Conservation (phyloP, 2,888 invertebrate genomes). For the Acleris emargana region DNA sequence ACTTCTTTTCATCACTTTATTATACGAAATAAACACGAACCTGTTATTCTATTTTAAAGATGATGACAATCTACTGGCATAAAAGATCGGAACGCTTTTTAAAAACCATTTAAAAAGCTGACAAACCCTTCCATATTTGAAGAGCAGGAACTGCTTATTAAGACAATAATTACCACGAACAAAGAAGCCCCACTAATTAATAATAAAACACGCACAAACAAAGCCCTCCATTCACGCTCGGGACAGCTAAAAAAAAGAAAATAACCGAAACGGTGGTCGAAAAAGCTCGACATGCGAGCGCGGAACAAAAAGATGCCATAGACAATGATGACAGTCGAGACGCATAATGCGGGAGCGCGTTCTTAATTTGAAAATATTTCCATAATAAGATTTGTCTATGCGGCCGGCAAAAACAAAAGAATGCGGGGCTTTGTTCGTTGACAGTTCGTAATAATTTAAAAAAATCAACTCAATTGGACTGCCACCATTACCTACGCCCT, state of each 20-base stretch:
- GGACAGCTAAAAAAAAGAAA: conserved; percentile 70
- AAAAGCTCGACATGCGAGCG: conserved; percentile 81
- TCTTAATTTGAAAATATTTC: conserved; percentile 84
- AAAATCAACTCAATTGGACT: conserved; percentile 69
- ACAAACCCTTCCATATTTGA: conserved; percentile 74
- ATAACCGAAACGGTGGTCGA: conserved; percentile 83
- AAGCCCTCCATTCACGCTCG: conserved; percentile 79
- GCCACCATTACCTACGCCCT: neutral
- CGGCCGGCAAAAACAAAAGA: conserved; percentile 77
- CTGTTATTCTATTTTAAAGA: conserved; percentile 45
- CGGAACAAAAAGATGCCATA: conserved; percentile 78
- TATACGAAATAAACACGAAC: conserved; percentile 76
- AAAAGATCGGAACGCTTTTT: conserved; percentile 20
- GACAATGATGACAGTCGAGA: conserved; percentile 82
- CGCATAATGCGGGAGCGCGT: conserved; percentile 83
- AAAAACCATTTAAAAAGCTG: conserved; percentile 63
- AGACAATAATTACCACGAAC: conserved; percentile 84
- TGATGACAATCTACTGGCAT: conserved; percentile 12
- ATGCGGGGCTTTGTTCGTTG: conserved; percentile 69
- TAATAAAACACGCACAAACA: conserved; percentile 83
- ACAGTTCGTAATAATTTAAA: conserved; percentile 73
- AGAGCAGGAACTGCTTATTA: conserved; percentile 82
- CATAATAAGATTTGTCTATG: conserved; percentile 84
- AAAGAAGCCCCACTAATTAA: conserved; percentile 82
- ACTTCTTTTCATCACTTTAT: conserved; percentile 81